Percentiles rank a stretch among this genome's conserved stretches.
Conservation (phyloP, 1,140 invertebrate species). For the Drosophila sucinea region DNA sequence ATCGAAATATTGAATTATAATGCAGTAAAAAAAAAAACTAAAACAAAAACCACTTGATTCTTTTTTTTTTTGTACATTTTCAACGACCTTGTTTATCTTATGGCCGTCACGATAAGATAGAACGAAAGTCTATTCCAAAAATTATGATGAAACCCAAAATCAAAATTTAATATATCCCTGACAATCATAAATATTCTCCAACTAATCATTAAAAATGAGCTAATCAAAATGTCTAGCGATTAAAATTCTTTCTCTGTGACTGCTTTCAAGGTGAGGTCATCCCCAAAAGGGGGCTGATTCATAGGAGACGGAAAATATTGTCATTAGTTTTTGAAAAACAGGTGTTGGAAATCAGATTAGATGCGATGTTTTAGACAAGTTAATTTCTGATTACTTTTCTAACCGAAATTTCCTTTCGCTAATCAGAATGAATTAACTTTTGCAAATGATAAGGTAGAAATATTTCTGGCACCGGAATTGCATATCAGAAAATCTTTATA, state of each 20-base stretch:
- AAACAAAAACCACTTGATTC: background rate
- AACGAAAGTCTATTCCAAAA: conserved; percentile 11
- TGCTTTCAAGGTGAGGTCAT: conserved; percentile 40
- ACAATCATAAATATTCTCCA: conserved; percentile 31
- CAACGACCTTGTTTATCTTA: conserved; percentile 44
- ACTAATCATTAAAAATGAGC: background rate
- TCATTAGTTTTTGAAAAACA: background rate
- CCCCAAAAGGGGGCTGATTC: conserved; percentile 31
- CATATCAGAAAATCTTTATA: conserved; percentile 3
- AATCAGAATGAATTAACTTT: background rate
- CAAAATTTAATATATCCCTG: conserved; percentile 16
- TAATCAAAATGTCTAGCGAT: conserved; percentile 29
- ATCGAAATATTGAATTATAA: background rate
- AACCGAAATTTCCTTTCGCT: background rate
- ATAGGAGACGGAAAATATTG: conserved; percentile 13
- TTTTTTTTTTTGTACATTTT: conserved; percentile 1
- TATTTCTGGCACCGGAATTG: background rate
- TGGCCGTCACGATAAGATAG: conserved; percentile 26
- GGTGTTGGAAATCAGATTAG: conserved; percentile 1
- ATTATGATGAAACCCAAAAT: conserved; percentile 12
- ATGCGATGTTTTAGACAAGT: background rate
- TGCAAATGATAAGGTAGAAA: background rate
- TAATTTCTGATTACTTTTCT: background rate
- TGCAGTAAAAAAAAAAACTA: background rate
- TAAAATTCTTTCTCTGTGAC: conserved; percentile 3